Evolutionary conservation across 2,797 vertebrate species (phyloP).

Genomic region (Enteromius fasciolatus): DNA sequence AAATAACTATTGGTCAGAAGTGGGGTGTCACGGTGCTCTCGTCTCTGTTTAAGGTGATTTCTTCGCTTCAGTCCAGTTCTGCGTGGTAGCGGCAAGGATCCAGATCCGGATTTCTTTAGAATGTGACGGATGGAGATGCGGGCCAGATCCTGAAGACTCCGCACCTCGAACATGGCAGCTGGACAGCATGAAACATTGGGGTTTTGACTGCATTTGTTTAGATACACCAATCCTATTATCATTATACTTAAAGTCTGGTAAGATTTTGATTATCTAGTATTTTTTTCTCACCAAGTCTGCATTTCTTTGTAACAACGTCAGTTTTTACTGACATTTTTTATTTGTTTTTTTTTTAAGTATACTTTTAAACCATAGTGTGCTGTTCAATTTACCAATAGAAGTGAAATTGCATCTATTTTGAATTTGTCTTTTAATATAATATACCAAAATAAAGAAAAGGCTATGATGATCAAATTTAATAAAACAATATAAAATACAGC

Average conservation of each 20-base stretch:
- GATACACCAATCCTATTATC: not conserved
- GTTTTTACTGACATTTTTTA: too few relatives aligned
- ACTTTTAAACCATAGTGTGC: not conserved
- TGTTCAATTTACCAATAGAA: not conserved
- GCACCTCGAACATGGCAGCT: slow-evolving; percentile 81
- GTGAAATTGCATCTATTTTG: not conserved
- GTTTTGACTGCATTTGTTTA: not conserved
- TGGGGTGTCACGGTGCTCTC: slow-evolving; percentile 79
- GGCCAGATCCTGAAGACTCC: slow-evolving; percentile 86
- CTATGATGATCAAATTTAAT: not conserved
- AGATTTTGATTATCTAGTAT: not conserved
- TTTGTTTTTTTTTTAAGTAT: not conserved
- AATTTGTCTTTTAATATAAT: not conserved
- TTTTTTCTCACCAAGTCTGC: not conserved
- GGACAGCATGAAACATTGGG: slow-evolving; percentile 6
- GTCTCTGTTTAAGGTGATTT: slow-evolving; percentile 74
- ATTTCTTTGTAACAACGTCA: not conserved
- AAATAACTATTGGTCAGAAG: slow-evolving; percentile 86
- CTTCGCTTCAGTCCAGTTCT: slow-evolving; percentile 62
- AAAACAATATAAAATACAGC: slow-evolving; percentile 28
- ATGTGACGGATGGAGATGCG: slow-evolving; percentile 84
- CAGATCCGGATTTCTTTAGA: slow-evolving; percentile 74
- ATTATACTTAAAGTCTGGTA: not conserved
- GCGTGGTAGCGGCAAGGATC: slow-evolving; percentile 59
- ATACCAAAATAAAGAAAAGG: not conserved